Base-by-base conservation (phyloP, 2,888 invertebrate genomes). In the Subacronicta megacephala region DNA sequence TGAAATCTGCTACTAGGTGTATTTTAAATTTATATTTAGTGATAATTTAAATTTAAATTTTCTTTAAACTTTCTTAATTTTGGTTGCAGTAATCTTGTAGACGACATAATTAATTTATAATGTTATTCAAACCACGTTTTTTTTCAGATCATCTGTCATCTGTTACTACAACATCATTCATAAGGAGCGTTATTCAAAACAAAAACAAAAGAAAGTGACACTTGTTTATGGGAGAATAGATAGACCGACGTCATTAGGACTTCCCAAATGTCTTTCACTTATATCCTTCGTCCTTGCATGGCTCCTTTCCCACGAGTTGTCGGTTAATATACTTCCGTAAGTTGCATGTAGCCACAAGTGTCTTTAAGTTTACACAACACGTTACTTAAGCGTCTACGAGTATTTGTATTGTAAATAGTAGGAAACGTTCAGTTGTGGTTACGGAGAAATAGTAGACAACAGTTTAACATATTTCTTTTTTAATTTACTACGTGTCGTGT, bases 301-400 rank as follows among this genome's bases (percentile, higher is more conserved):
- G 60, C 59, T 68, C 46, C 68, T 78, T 90, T 90, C 90, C 87
- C 90, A 92, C 90, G 90, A 75, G 33, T 47, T 55, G 76, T 79
- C 81, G 80, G 80, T 84, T 78, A 80, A 38, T 47, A 46, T 70
- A 85, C 88, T 90, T 90, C 89, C 88, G 84, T 80, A 77, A 75
- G 56, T 64, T 59, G 46, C 67, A 61, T 74, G 72, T 77, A 52
- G 68, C 46, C 61, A 70, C 80, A 81, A 80, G 82, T 82, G 83
- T 82, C 75, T 63, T 70, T 64, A 54, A 66, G 73, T 72, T 77
- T 63, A 71, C 68, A 64, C 73, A 64, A 72, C 62, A 51, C 62
- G 57, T 62, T 68, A 70, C 72, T 72, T 57, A 44, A 57, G 38
- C 26, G 47, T 38, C 43, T 49, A 53, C 43, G 44, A 50, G 51